Base-by-base conservation (phyloP, 92 coral and sea anemone genomes). In the Epizoanthus illoricatus region DNA sequence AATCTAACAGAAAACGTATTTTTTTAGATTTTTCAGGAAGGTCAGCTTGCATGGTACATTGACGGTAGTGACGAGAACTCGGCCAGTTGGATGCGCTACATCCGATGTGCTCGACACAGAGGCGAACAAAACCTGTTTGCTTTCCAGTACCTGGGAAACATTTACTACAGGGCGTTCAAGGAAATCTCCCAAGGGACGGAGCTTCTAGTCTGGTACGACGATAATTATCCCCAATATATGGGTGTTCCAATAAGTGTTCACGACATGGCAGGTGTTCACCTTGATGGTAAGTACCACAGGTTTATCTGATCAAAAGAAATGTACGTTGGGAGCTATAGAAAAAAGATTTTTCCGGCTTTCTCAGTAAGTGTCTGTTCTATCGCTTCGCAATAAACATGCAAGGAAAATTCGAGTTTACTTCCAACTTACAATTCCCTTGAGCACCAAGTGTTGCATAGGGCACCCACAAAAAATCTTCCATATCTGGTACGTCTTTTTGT, bases 1-100 rank as follows among this genome's bases (percentile, higher is more conserved):
- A 28, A 28, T 28, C 33, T 0, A 28, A 28, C 33, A 28, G 1
- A 28, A 10, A 8, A 52, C 19, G 3, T 41, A 45, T 74, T 17
- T 65, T 65, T 60, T 10, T 57, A 94, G 98, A 90, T 95, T 28
- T 95, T 87, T 84, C 91, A 88, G 4, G 89, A 91, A 39, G 89
- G 92, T 59, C 87, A 90, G 17, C 84, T 91, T 12, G 86, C 89
- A 6, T 89, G 74, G 68, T 96, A 80, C 70, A 85, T 96, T 7
- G 98, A 96, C 21, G 99, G 98, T 4, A 93, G 97, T 67, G 99
- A 96, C 71, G 91, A 90, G 81, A 90, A 81, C 20, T 28, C 76
- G 5, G 93, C 99, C 10, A 96, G 99, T 76, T 96, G 99, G 99
- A 96, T 96, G 99, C 76, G 98, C 20, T 96, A 90, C 55, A 94